These are phyloP conservation scores for Drosophila fulvimacula DNA, from an alignment of 2,888 invertebrate genomes.

Conservation along the genomic window DNA sequence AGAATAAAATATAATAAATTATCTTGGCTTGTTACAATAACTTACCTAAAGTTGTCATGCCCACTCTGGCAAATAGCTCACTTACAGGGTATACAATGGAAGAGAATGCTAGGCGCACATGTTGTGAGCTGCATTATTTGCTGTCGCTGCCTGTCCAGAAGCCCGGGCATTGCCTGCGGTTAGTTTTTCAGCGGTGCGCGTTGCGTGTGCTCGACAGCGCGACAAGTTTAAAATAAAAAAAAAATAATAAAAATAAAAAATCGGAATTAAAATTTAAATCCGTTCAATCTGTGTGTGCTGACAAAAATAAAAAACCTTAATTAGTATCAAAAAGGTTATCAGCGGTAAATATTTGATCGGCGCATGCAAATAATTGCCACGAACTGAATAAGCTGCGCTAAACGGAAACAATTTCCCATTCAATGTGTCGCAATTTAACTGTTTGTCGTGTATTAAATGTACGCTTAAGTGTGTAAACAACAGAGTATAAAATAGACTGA, in stretches of 20 bases:
- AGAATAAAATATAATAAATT: background rate
- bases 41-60: background rate
- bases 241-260: background rate
- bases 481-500: background rate
- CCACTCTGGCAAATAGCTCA: background rate
- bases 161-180: constrained; percentile 36
- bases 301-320: constrained; percentile 27
- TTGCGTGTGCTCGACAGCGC: constrained; percentile 61
- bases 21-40: too few relatives aligned
- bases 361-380: constrained; percentile 40
- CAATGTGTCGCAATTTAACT: constrained; percentile 15
- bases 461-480: constrained; percentile 16
- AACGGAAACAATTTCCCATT: constrained; percentile 20
- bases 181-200: constrained; percentile 66
- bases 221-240: background rate
- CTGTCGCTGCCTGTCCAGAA: constrained; percentile 42
- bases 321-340: constrained; percentile 37
- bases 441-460: constrained; percentile 26
- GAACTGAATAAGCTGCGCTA: constrained; percentile 15
- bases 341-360: constrained; percentile 36
- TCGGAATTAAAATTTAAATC: constrained; percentile 29
- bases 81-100: constrained; percentile 43
- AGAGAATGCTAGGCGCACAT: constrained; percentile 31
- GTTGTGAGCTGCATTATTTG: constrained; percentile 37
- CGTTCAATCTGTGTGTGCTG: constrained; percentile 19